Percentiles rank a stretch among this genome's conserved stretches.
These are phyloP conservation scores for Arrhopalites spinosus DNA, from an alignment of 2,888 invertebrate species.

Conservation along the genomic window DNA sequence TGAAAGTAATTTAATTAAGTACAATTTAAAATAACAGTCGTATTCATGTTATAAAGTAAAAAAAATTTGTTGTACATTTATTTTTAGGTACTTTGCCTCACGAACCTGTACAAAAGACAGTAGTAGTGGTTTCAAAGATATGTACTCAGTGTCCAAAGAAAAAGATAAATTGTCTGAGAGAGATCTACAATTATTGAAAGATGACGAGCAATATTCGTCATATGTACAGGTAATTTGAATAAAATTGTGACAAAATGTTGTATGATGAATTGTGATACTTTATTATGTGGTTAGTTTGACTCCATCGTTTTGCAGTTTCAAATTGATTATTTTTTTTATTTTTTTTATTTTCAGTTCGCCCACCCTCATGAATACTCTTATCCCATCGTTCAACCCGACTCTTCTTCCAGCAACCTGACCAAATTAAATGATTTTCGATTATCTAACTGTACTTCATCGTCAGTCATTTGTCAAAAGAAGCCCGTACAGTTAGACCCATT, in stretches of 20 bases:
- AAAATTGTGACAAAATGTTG: no score
- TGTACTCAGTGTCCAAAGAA: conserved; percentile 52
- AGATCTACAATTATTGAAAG: conserved; percentile 46
- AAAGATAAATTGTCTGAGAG: conserved; percentile 55
- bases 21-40: no score
- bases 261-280: no score
- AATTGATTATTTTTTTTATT: no score
- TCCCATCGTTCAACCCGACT: conserved; percentile 66
- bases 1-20: no score
- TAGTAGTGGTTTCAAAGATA: conserved; percentile 48
- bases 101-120: conserved; percentile 39
- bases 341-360: conserved; percentile 61
- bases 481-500: conserved; percentile 54
- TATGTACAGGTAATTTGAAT: conserved; percentile 71
- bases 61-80: no score
- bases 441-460: conserved; percentile 49
- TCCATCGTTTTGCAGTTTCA: no score
- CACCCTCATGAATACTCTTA: conserved; percentile 83
- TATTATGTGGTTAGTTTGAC: no score
- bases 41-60: no score
- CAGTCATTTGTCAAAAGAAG: conserved; percentile 54
- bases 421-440: conserved; percentile 38
- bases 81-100: background rate
- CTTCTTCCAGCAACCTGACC: background rate
- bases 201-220: conserved; percentile 61